Evolutionary conservation across 1,140 invertebrate genomes (phyloP).

Genomic region (Panonychus citri): DNA sequence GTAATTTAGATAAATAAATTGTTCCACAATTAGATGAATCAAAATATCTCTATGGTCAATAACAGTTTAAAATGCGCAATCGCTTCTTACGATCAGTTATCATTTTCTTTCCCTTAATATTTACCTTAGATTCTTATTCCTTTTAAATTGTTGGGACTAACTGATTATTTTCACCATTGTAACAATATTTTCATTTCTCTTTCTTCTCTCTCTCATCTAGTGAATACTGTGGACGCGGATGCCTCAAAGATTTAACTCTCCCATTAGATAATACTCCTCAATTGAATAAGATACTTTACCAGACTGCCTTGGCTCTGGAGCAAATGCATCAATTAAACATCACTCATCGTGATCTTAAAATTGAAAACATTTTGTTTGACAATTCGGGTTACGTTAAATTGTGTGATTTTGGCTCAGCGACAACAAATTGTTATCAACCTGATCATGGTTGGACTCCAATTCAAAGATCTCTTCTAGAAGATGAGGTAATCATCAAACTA

Average conservation of each 20-base stretch:
- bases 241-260: conserved; percentile 7
- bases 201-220: background rate
- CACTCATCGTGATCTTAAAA: conserved; percentile 14
- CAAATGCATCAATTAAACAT: conserved; percentile 9
- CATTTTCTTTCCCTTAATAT: too few species aligned
- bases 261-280: conserved; percentile 3
- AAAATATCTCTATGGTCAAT: background rate
- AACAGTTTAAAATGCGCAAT: background rate
- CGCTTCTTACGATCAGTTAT: background rate
- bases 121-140: too few species aligned
- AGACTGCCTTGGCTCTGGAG: conserved; percentile 4
- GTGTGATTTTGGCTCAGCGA: conserved; percentile 96
- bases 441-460: conserved; percentile 74
- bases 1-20: too few species aligned
- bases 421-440: conserved; percentile 52
- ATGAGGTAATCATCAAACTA: conserved; percentile 41
- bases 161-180: too few species aligned
- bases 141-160: too few species aligned
- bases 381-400: conserved; percentile 64
- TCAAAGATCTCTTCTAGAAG: conserved; percentile 72
- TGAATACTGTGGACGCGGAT: conserved; percentile 12
- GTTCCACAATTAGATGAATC: too few species aligned
- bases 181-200: background rate
- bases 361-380: conserved; percentile 50
- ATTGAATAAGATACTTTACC: conserved; percentile 9